Evolutionary conservation across 2,113 vertebrate genomes (phyloP).

Genomic region (Pimephales promelas): DNA sequence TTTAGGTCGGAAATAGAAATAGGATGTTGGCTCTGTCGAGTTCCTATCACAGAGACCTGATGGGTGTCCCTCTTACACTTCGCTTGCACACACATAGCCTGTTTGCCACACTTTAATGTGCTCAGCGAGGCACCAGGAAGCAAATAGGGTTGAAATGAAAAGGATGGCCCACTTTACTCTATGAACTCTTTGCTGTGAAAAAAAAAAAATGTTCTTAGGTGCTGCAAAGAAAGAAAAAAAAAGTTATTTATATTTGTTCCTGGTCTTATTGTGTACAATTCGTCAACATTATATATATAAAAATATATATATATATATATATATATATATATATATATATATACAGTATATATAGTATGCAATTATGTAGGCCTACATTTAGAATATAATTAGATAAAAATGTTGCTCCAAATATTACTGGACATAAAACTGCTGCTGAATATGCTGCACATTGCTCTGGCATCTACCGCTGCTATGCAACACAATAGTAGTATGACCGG

Average conservation of each 20-base stretch:
- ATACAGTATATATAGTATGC: too few species aligned
- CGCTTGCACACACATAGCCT: not conserved
- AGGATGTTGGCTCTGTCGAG: constrained; percentile 71
- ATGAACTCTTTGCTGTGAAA: not conserved
- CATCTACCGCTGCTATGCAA: too few species aligned
- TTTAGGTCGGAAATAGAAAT: constrained; percentile 61
- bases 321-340: too few species aligned
- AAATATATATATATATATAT: not conserved
- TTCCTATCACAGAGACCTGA: constrained; percentile 71
- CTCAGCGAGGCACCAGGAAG: not conserved
- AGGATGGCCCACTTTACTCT: constrained; percentile 57
- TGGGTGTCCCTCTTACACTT: constrained; percentile 70
- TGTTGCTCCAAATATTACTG: too few species aligned
- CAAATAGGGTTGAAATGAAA: constrained; percentile 63
- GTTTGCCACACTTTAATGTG: constrained; percentile 6
- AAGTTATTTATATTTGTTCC: not conserved
- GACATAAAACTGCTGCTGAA: too few species aligned
- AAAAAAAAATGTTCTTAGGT: not conserved
- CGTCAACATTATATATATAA: not conserved
- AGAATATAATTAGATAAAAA: too few species aligned
- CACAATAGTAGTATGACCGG: too few species aligned
- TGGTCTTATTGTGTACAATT: not conserved
- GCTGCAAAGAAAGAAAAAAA: not conserved
- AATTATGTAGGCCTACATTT: too few species aligned
- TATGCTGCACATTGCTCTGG: too few species aligned